Evolutionary conservation across 2,113 vertebrate species (phyloP), one percentile per base, ranked within the genome.

Genomic region (Lanius collurio): DNA sequence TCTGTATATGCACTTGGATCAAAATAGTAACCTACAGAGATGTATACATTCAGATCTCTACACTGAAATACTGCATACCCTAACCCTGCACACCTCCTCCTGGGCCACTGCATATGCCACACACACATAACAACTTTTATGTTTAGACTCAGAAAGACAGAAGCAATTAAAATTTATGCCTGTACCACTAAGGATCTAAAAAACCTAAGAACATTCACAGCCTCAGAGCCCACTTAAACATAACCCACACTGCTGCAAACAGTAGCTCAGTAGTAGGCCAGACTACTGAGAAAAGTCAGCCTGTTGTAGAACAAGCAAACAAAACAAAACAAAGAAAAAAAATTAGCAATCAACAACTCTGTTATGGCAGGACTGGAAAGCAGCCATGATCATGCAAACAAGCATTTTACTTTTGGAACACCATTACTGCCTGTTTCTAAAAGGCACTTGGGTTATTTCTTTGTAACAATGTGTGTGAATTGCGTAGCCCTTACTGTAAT

Each of bases 91-190:
- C 27, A 42, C 33, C 56, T 62, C 39, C 18, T 79, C 30, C 13
- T 8, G 27, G 30, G 31, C 81, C 27, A 18, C 0, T 55, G 33
- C 28, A 27, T 13, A 30, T 0, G 0, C 22, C 50, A 70, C 77
- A 74, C n/a, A 37, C 18, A 27, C 0, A 0, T 6, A 62, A n/a
- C 37, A 82, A 50, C 44, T 71, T 56, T 6, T 13, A 53, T 28
- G 52, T 68, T 77, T 41, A 69, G 37, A 74, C 35, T 68, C 24
- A 18, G 39, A 78, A 95, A 44, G 35, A 37, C 47, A 84, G n/a
- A 87, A 39, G 27, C 27, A 76, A 89, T 78, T 83, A 55, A 59
- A 89, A 75, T 31, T 26, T 56, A 79, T 49, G 52, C n/a, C 18
- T 24, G 8, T 64, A 75, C 41, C 31, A 42, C 49, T 41, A 65